Percentiles rank a stretch among this genome's conserved stretches.
Evolutionary conservation across 2,113 vertebrate species (phyloP).

Genomic region (Cathartes aura): DNA sequence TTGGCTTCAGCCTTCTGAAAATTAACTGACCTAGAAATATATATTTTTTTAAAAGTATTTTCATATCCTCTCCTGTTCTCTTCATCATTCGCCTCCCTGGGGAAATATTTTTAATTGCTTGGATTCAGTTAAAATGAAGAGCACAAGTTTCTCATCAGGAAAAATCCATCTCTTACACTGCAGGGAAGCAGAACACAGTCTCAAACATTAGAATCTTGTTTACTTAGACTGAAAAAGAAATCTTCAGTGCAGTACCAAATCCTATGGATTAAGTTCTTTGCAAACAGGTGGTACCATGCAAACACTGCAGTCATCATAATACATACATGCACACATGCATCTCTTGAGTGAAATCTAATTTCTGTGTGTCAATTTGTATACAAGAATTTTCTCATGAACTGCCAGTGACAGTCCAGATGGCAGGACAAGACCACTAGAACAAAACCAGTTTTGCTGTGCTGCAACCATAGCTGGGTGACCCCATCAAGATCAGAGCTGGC

Average conservation of each 20-base stretch:
- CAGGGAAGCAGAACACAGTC: neutral
- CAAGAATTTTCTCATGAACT: neutral
- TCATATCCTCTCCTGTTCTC: neutral
- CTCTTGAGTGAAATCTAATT: neutral
- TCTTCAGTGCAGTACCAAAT: neutral
- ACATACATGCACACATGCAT: neutral
- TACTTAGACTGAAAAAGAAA: neutral
- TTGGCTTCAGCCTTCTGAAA: neutral
- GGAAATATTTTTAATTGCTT: conserved; percentile 45
- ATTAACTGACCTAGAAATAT: conserved; percentile 24
- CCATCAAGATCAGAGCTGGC: neutral
- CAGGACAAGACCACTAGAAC: neutral
- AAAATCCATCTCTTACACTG: neutral
- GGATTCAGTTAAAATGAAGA: conserved; percentile 3
- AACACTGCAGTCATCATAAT: neutral
- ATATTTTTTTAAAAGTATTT: neutral
- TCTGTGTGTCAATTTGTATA: neutral
- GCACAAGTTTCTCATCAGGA: neutral
- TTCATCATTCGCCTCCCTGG: neutral
- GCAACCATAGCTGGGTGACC: neutral
- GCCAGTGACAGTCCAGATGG: neutral
- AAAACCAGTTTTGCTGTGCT: neutral
- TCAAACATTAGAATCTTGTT: neutral
- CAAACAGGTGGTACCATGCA: neutral
- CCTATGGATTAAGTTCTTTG: neutral